Evolutionary conservation across 2,888 invertebrate species (phyloP), one percentile per base, ranked within the genome.

Genomic region (Scaptomyza polygonia): DNA sequence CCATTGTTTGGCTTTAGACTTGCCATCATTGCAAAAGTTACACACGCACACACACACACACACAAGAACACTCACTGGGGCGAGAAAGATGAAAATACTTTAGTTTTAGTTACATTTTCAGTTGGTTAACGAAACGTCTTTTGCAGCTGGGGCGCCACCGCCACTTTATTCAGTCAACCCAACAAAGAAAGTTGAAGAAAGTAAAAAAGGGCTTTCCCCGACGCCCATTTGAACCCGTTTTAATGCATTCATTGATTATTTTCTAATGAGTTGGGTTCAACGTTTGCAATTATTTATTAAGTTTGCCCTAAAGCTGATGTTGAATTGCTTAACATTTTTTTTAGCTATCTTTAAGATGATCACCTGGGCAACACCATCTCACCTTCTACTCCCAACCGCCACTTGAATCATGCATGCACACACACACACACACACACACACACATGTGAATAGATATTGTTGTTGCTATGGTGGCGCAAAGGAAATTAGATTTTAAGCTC

Each of bases 401-500:
- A 69, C 58, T 77, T 67, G 61, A 86, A 83, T 79, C 79, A 82
- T 79, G 80, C 80, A 82, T 57, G 71, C 66, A 62, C 62, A 67
- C 47, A 62, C 14, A 29, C 39, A 59, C 39, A 51, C 54, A 51
- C 30, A 57, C 67, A 55, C 62, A 59, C 25, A 32, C 34, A 47
- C 34, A 29, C 44, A 61, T 36, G 36, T 36, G 36, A 21, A 56
- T 21, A 7, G 34, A 18, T 5, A 18, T 48, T 57, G 48, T 65
- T 71, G 72, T 69, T 81, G 47, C 43, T 42, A 56, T 57, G 61
- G 47, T 48, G 53, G 62, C 66, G 51, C 47, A 73, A 80, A 63
- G 84, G 82, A 83, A 83, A 83, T 86, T 81, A 84, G 79, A 84
- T 84, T 86, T 80, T 61, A 57, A 53, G 16, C 59, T 39, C 52